Evolutionary conservation across 2,797 vertebrate genomes (phyloP).

Genomic region (Tolypeutes matacus): DNA sequence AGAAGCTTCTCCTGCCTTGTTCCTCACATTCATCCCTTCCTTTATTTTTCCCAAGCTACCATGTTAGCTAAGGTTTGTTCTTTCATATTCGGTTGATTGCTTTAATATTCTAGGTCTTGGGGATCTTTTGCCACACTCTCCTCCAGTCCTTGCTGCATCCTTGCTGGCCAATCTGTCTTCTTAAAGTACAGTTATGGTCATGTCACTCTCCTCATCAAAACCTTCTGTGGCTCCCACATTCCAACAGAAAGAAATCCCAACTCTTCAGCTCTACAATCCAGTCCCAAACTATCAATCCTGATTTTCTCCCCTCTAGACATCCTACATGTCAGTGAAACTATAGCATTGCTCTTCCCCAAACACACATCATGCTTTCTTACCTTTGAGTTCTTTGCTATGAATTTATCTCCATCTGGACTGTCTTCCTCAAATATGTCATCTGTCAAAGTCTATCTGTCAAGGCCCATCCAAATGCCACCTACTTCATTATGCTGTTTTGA

Average conservation of each 20-base stretch:
- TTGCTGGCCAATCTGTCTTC: not conserved
- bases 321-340: not conserved
- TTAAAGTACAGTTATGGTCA: not conserved
- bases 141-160: not conserved
- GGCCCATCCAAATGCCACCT: slow-evolving; percentile 42
- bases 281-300: not conserved
- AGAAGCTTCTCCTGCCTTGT: not conserved
- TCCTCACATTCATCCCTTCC: not conserved
- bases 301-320: not conserved
- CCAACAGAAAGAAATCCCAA: not conserved
- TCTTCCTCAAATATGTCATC: slow-evolving; percentile 67
- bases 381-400: slow-evolving; percentile 61
- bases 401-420: slow-evolving; percentile 56
- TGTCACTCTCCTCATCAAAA: not conserved
- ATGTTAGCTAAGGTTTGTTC: not conserved
- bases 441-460: slow-evolving; percentile 64
- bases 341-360: not conserved
- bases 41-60: slow-evolving; percentile 26
- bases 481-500: slow-evolving; percentile 63
- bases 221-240: not conserved
- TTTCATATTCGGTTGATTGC: not conserved
- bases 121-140: not conserved
- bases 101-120: not conserved
- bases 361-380: not conserved
- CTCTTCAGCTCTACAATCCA: not conserved